These are phyloP conservation scores for Nannospalax galili DNA, from an alignment of 2,113 vertebrate species.

Conservation along the genomic window DNA sequence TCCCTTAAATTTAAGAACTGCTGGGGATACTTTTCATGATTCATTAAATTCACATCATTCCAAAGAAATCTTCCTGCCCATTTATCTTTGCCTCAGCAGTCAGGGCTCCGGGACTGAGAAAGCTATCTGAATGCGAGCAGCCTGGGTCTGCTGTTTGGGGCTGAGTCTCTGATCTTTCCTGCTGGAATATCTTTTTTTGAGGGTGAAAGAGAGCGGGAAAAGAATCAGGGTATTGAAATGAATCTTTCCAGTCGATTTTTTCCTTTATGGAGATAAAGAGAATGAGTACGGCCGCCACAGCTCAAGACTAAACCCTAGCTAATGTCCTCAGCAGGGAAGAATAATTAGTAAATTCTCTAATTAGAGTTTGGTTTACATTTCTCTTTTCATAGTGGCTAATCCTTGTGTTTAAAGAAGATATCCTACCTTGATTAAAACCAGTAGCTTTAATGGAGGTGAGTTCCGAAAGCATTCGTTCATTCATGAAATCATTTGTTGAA, in stretches of 20 bases:
- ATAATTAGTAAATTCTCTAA: slow-evolving; percentile 81
- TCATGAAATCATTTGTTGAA: background rate
- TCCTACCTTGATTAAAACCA: slow-evolving; percentile 73
- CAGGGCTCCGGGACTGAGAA: slow-evolving; percentile 82
- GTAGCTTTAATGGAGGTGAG: slow-evolving; percentile 44
- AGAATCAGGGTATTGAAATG: slow-evolving; percentile 79
- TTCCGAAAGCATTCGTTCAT: background rate
- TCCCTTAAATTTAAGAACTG: slow-evolving; percentile 92
- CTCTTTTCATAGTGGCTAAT: slow-evolving; percentile 70
- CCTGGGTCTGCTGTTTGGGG: slow-evolving; percentile 84
- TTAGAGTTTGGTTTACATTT: slow-evolving; percentile 77
- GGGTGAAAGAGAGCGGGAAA: slow-evolving; percentile 78
- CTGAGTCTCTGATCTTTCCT: slow-evolving; percentile 82
- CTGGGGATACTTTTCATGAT: slow-evolving; percentile 90
- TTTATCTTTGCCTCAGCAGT: slow-evolving; percentile 88
- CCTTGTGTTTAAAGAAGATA: slow-evolving; percentile 76
- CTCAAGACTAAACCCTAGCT: slow-evolving; percentile 72
- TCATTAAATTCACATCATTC: slow-evolving; percentile 91
- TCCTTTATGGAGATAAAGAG: slow-evolving; percentile 83
- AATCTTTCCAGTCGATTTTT: slow-evolving; percentile 82
- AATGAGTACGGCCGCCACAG: slow-evolving; percentile 74
- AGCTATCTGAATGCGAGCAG: slow-evolving; percentile 85
- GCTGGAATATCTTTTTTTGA: slow-evolving; percentile 81
- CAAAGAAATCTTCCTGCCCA: slow-evolving; percentile 90
- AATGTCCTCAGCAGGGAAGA: slow-evolving; percentile 78